Base-by-base conservation (phyloP, 2,797 vertebrate species). In the Heterohyrax brucei region DNA sequence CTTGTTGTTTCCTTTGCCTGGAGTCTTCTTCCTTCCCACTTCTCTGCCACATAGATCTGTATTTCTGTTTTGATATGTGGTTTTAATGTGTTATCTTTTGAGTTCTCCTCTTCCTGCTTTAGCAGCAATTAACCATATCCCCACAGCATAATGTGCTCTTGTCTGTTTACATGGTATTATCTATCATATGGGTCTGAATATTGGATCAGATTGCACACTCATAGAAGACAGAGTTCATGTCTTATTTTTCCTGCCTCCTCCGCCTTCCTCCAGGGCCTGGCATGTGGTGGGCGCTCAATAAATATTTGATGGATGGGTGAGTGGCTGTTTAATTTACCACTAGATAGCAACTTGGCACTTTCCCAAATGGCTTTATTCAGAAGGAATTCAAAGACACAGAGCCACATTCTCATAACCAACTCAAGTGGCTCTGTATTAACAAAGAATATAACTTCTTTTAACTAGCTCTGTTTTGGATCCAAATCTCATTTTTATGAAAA, bases 281-380 rank as follows among this genome's bases (percentile, higher is more conserved):
- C 94, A 89, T 84, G 77, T 1, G 1, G 44, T 70, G 28, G 79
- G 83, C 22, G 2, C 93, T 92, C 72, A n/a, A 75, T 96, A 95
- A 95, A 92, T 87, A 84, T 93, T 78, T 95, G 92, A 95, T 91
- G 76, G 80, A 89, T 97, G 68, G 44, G 78, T 76, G 22, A 5
- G 1, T 68, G 61, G 76, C 92, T 94, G 12, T 91, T 93, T 95
- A 95, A 96, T 86, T 97, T 86, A 91, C 90, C 79, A 89, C 92
- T 77, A 95, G 88, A 94, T 92, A 97, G 79, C 85, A 95, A 80
- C 61, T 59, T 96, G 95, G 95, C 95, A 87, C 87, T 89, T 93
- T 83, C 79, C 91, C 96, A 86, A 91, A 95, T 73, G 96, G 66
- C 90, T 94, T 83, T 82, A 93, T 90, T 92, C 82, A 95, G 76